Conservation (phyloP, 2,113 vertebrate genomes). For the Ivindomyrus marchei region DNA sequence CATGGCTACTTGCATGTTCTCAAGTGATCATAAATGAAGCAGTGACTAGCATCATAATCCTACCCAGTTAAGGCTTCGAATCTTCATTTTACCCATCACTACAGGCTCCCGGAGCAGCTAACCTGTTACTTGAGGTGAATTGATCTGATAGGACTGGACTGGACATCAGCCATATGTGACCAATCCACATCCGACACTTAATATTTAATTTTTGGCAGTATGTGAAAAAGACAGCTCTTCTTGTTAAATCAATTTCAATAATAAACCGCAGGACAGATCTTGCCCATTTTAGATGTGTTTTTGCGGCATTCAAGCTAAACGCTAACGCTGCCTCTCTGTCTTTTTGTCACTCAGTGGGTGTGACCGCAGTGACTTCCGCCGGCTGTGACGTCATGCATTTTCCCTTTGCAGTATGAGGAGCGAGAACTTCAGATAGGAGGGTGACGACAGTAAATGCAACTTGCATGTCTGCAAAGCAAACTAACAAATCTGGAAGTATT, state of each 20-base stretch:
- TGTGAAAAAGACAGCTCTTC: no score
- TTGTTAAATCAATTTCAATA: no score
- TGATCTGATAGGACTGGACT: no score
- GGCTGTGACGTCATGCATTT: background rate
- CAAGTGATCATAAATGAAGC: background rate
- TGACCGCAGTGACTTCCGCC: background rate
- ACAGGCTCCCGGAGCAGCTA: background rate
- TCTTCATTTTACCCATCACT: background rate
- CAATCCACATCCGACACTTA: no score
- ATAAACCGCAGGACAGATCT: no score
- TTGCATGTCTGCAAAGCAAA: background rate
- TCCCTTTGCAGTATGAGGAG: background rate
- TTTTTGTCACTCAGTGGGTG: background rate
- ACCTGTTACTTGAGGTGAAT: background rate
- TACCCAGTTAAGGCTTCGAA: background rate
- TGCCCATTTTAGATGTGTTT: no score
- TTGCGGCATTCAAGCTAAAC: no score
- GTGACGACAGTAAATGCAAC: background rate
- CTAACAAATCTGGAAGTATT: background rate
- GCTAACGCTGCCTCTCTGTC: background rate
- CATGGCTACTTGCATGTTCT: background rate
- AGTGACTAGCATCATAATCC: background rate
- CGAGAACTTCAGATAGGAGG: background rate
- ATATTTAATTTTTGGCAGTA: no score
- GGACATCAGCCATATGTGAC: no score